Evolutionary conservation across 2,113 vertebrate genomes (phyloP).

Genomic region (Eretmochelys imbricata): DNA sequence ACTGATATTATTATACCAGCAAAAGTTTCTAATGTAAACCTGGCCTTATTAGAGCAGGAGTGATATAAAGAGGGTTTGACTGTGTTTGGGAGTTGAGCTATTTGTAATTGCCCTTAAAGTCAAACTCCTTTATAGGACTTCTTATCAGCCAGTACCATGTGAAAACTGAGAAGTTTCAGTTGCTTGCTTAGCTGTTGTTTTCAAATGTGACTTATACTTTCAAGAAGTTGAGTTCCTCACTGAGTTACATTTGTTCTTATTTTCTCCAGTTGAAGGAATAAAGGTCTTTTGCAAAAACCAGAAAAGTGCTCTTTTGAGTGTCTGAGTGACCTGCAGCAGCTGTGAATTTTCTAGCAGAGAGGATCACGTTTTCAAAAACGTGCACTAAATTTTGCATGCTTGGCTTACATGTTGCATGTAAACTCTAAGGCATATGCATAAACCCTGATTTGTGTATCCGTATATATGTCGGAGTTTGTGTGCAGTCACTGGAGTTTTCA

Average conservation of each 20-base stretch:
- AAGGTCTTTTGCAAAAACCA: constrained; percentile 45
- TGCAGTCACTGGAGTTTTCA: constrained; percentile 60
- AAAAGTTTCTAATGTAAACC: neutral
- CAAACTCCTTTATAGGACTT: neutral
- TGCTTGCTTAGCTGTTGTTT: constrained; percentile 21
- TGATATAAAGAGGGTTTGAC: neutral
- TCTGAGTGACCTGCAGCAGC: constrained; percentile 55
- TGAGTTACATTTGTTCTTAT: constrained; percentile 32
- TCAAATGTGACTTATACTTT: constrained; percentile 33
- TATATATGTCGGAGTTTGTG: constrained; percentile 32
- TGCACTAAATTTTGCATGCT: constrained; percentile 46
- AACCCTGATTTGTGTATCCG: constrained; percentile 14
- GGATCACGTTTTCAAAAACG: constrained; percentile 29
- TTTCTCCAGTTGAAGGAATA: constrained; percentile 25
- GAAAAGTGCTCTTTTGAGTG: constrained; percentile 33
- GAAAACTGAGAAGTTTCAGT: constrained; percentile 24
- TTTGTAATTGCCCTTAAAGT: neutral
- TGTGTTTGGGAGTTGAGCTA: constrained; percentile 19
- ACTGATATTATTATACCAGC: neutral
- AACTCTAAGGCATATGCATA: constrained; percentile 55
- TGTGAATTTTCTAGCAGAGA: constrained; percentile 66
- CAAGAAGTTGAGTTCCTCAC: constrained; percentile 36
- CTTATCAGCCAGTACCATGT: constrained; percentile 11
- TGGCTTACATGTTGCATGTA: constrained; percentile 62
- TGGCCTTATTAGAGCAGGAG: neutral